Conservation (phyloP, 1,140 invertebrate species). For the Drosophila navojoa region DNA sequence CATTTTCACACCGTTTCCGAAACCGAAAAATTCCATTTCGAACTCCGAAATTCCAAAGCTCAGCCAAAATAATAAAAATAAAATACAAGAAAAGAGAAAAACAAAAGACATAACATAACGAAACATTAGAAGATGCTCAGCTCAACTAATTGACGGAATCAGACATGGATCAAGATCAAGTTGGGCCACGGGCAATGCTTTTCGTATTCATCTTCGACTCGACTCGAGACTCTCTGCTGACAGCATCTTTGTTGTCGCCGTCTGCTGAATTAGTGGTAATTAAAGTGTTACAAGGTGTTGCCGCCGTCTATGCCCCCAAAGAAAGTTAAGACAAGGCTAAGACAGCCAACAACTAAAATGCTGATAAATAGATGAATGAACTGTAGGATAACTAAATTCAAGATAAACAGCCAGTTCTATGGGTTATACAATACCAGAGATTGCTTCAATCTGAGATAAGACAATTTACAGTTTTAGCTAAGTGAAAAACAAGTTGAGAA, state of each 20-base stretch:
- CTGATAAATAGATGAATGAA: constrained; percentile 39
- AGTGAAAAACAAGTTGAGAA: neutral
- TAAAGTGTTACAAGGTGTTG: constrained; percentile 75
- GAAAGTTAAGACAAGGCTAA: constrained; percentile 51
- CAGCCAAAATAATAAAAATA: too few species aligned
- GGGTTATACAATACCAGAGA: neutral
- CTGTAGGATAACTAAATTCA: constrained; percentile 37
- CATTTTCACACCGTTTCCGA: constrained; percentile 3
- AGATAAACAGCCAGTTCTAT: constrained; percentile 15
- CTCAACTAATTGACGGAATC: constrained; percentile 52
- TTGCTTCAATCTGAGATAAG: constrained; percentile 1
- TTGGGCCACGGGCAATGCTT: constrained; percentile 5
- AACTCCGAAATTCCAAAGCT: constrained; percentile 2
- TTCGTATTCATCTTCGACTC: constrained; percentile 13
- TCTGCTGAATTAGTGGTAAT: constrained; percentile 67
- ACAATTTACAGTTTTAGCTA: neutral
- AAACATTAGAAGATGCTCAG: constrained; percentile 60
- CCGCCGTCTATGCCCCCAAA: constrained; percentile 46
- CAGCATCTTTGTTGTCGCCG: constrained; percentile 25
- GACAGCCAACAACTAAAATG: constrained; percentile 23
- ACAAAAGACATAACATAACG: constrained; percentile 21
- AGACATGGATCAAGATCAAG: constrained; percentile 51
- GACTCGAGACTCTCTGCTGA: neutral
- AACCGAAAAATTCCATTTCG: neutral
- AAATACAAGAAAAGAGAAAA: neutral